Percentiles rank a stretch among this genome's conserved stretches.
These are phyloP conservation scores for Nemotelus pantherinus DNA, from an alignment of 2,888 invertebrate species.

Conservation along the genomic window DNA sequence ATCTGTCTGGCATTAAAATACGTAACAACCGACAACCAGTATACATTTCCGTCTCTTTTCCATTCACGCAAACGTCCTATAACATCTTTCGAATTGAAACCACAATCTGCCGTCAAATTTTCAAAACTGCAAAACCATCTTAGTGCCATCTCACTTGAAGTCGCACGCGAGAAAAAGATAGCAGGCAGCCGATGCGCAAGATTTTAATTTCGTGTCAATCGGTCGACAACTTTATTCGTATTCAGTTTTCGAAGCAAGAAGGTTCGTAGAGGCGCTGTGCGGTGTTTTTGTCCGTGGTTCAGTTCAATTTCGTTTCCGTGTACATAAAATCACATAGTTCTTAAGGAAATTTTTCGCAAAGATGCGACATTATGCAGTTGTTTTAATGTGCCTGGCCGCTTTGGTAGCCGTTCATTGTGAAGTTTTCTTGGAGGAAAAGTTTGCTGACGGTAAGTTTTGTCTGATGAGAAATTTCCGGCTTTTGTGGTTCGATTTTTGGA, in stretches of 20 bases:
- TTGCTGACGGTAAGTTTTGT: conserved; percentile 77
- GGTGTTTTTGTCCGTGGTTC: background rate
- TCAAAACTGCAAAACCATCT: background rate
- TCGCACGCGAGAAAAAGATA: background rate
- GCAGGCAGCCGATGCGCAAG: background rate
- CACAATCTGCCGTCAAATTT: background rate
- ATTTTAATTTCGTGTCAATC: conserved; percentile 41
- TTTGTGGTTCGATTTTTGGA: background rate
- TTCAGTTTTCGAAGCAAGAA: conserved; percentile 40
- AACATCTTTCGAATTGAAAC: conserved; percentile 10
- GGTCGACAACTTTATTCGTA: conserved; percentile 40
- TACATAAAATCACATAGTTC: conserved; percentile 8
- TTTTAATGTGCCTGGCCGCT: conserved; percentile 70
- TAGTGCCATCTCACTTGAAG: conserved; percentile 22
- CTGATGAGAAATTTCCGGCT: too few species aligned
- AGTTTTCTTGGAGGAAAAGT: conserved; percentile 82
- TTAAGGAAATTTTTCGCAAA: conserved; percentile 52
- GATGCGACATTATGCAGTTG: conserved; percentile 69
- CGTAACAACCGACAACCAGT: conserved; percentile 41
- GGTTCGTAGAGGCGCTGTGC: conserved; percentile 1
- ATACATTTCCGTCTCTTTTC: conserved; percentile 46
- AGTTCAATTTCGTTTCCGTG: background rate
- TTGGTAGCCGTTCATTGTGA: conserved; percentile 73
- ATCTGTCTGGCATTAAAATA: conserved; percentile 66
- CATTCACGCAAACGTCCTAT: background rate